Evolutionary conservation across 2,797 vertebrate species (phyloP).

Genomic region (Lepilemur ruficaudatus): DNA sequence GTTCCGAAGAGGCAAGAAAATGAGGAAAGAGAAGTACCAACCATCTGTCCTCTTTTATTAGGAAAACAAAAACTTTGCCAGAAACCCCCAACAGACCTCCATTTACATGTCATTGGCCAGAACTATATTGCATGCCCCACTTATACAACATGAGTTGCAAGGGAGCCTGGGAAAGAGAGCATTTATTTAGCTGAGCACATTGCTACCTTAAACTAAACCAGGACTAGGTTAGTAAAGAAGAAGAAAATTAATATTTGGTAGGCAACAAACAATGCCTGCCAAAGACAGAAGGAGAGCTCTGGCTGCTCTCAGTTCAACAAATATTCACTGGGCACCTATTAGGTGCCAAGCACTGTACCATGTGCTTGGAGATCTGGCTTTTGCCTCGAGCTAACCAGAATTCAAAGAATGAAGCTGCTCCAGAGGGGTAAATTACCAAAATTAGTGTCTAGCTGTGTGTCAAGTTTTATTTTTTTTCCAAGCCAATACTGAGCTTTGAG

Average conservation of each 20-base stretch:
- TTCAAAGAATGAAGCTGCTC: slow-evolving; percentile 42
- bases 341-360: slow-evolving; percentile 30
- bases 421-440: slow-evolving; percentile 3
- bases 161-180: neutral
- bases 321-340: neutral
- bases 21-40: neutral
- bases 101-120: slow-evolving; percentile 36
- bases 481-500: slow-evolving; percentile 31
- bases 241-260: slow-evolving; percentile 28
- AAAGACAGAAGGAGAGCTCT: slow-evolving; percentile 18
- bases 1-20: neutral
- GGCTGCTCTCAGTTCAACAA: neutral
- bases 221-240: slow-evolving; percentile 47
- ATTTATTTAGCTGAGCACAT: slow-evolving; percentile 14
- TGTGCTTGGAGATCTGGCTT: slow-evolving; percentile 22
- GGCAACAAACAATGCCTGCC: slow-evolving; percentile 26
- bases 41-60: slow-evolving; percentile 8
- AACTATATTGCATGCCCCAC: neutral
- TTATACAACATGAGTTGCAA: neutral
- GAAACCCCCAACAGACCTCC: neutral
- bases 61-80: slow-evolving; percentile 21
- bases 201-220: slow-evolving; percentile 50
- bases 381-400: slow-evolving; percentile 27
- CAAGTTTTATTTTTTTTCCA: slow-evolving; percentile 55
- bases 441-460: neutral